These are phyloP conservation scores for Bos indicus DNA, from an alignment of 2,113 vertebrate species.

Conservation along the genomic window DNA sequence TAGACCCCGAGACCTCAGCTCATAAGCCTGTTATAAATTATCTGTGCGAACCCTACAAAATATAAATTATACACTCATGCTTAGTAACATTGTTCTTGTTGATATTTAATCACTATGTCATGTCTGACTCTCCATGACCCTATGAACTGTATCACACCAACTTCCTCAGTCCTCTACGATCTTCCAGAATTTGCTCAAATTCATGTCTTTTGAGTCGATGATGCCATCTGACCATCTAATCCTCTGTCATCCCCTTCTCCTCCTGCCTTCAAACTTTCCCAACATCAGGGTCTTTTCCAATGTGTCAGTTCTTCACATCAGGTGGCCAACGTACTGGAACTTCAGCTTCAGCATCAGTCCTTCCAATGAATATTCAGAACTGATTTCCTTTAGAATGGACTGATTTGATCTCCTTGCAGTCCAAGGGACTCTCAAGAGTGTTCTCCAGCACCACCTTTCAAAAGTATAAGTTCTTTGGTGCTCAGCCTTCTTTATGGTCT, in stretches of 20 bases:
- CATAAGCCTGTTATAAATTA: no score
- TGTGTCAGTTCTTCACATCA: no score
- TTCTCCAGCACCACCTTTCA: not conserved
- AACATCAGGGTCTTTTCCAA: no score
- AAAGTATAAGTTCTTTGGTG: rapidly evolving
- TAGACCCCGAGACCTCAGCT: no score
- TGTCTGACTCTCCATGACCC: rapidly evolving
- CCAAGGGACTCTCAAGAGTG: not conserved
- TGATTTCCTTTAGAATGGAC: no score
- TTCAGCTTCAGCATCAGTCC: no score
- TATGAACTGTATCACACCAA: not conserved
- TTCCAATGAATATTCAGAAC: no score
- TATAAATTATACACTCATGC: rapidly evolving
- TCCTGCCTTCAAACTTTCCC: no score
- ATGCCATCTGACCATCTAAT: not conserved
- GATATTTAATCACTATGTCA: not conserved
- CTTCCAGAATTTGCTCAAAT: not conserved
- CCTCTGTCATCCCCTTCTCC: not conserved
- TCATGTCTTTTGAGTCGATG: not conserved
- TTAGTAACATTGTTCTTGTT: not conserved
- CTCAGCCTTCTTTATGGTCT: not conserved
- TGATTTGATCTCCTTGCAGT: no score
- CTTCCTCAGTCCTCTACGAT: rapidly evolving
- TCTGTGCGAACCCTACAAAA: no score
- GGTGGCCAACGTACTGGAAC: rapidly evolving